Conservation (phyloP, 2,113 vertebrate species). For the Ophiodon elongatus region DNA sequence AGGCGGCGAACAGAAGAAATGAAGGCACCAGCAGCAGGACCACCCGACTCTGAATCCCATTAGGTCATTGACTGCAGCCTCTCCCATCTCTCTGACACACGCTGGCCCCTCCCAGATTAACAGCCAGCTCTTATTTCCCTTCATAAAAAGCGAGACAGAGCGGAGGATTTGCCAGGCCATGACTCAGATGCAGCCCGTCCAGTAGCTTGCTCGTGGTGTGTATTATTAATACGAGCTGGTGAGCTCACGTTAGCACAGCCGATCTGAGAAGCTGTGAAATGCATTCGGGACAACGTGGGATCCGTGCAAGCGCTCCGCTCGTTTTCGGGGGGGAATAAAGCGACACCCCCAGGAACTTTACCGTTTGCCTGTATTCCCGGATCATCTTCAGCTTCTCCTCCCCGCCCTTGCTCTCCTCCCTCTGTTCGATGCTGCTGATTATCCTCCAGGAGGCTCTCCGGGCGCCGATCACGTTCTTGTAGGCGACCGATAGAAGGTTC, state of each 20-base stretch:
- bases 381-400: conserved; percentile 99
- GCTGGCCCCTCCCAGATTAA: conserved; percentile 67
- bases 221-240: conserved; percentile 30
- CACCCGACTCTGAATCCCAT: conserved; percentile 54
- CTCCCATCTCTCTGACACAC: conserved; percentile 61
- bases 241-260: conserved; percentile 31
- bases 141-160: conserved; percentile 53
- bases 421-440: conserved; percentile 99
- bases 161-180: conserved; percentile 51
- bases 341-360: conserved; percentile 71
- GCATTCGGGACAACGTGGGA: neutral
- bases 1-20: conserved; percentile 11
- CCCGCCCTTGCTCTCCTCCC: conserved; percentile 96
- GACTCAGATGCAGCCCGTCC: conserved; percentile 67
- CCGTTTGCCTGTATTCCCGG: conserved; percentile 97
- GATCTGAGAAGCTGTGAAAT: conserved; percentile 13
- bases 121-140: conserved; percentile 68
- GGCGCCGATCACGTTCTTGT: conserved; percentile 99
- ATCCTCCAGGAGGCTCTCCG: conserved; percentile 99
- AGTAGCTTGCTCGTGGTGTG: no score
- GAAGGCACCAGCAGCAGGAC: conserved; percentile 29
- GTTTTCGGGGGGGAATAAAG: neutral
- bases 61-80: conserved; percentile 61
- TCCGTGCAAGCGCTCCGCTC: neutral
- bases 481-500: conserved; percentile 97